These are phyloP conservation scores for Cairina moschata DNA, from an alignment of 2,113 vertebrate species.

Conservation along the genomic window DNA sequence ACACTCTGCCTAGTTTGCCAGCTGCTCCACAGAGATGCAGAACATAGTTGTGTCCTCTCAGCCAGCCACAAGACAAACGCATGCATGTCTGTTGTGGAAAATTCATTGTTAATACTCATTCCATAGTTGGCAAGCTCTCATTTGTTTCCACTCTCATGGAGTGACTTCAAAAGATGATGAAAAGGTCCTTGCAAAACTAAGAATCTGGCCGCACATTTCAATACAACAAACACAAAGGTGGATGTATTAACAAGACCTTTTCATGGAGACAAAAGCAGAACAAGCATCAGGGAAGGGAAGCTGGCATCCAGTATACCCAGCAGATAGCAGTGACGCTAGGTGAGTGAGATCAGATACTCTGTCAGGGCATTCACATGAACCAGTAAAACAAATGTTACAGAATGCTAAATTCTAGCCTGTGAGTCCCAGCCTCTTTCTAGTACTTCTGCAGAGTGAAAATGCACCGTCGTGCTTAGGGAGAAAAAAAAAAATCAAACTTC, in stretches of 20 bases:
- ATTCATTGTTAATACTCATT: slow-evolving; percentile 24
- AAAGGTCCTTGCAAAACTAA: slow-evolving; percentile 13
- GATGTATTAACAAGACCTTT: slow-evolving; percentile 21
- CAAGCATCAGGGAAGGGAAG: background rate
- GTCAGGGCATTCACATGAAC: background rate
- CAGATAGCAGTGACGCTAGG: background rate
- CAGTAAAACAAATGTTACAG: background rate
- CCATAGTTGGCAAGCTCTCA: background rate
- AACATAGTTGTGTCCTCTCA: slow-evolving; percentile 22
- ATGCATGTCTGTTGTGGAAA: slow-evolving; percentile 24
- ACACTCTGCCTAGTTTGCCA: slow-evolving; percentile 29
- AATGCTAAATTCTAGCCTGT: background rate
- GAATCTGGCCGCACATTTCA: slow-evolving; percentile 16
- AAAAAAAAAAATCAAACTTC: background rate
- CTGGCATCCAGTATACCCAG: background rate
- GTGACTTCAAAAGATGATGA: slow-evolving; percentile 31
- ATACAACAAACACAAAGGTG: slow-evolving; percentile 34
- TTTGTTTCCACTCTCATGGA: slow-evolving; percentile 11
- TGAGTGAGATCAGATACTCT: background rate
- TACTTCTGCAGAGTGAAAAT: background rate
- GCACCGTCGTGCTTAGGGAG: fast-evolving
- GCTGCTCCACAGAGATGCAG: slow-evolving; percentile 46
- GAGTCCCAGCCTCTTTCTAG: background rate
- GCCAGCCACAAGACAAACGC: background rate
- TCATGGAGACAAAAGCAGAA: slow-evolving; percentile 15